Conservation (phyloP, 2,888 invertebrate species). For the Lottia scabra region DNA sequence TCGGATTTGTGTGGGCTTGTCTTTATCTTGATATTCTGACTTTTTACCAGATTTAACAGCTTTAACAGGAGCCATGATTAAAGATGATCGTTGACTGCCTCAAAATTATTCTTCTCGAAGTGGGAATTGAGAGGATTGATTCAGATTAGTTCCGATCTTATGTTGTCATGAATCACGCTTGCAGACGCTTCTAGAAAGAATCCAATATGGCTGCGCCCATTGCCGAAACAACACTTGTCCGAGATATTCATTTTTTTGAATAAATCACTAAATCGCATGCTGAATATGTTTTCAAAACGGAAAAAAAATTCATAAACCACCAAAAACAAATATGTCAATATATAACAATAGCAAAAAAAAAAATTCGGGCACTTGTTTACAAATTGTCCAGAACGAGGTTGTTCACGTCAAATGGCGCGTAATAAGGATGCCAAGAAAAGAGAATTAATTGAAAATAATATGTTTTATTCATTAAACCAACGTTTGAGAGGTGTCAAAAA, state of each 20-base stretch:
- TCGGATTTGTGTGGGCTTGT: conserved; percentile 93
- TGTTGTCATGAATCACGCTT: conserved; percentile 17
- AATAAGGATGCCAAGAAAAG: not conserved
- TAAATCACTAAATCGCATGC: no score
- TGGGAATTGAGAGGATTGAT: conserved; percentile 11
- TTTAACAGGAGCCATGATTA: conserved; percentile 7
- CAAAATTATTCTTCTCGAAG: not conserved
- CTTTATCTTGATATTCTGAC: conserved; percentile 71
- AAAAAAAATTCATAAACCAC: no score
- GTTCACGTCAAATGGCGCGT: conserved; percentile 19
- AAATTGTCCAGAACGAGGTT: conserved; percentile 6
- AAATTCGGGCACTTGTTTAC: not conserved
- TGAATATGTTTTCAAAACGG: no score
- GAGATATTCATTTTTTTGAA: not conserved
- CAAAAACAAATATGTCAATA: no score
- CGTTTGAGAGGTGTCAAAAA: not conserved
- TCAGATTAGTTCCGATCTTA: no score
- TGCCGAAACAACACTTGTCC: not conserved
- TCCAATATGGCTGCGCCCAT: conserved; percentile 30
- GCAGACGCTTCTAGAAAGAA: conserved; percentile 25
- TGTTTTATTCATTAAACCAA: not conserved
- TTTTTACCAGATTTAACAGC: conserved; percentile 16
- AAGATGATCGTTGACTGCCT: conserved; percentile 26
- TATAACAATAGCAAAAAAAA: not conserved
- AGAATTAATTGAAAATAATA: not conserved